These are phyloP conservation scores for Paramacrobiotus metropolitanus DNA, from an alignment of 1,140 invertebrate species.

Conservation along the genomic window DNA sequence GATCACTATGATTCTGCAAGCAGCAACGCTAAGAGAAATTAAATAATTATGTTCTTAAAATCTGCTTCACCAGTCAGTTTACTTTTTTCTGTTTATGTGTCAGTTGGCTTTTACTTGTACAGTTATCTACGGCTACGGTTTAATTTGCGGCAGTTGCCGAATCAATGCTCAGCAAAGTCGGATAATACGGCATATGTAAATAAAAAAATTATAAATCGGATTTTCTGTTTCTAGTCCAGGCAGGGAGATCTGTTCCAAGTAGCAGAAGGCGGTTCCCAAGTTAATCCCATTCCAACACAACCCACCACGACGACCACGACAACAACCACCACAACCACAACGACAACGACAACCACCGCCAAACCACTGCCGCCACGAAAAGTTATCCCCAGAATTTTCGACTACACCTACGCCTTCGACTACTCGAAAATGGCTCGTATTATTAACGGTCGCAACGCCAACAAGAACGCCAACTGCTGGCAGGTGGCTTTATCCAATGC, in stretches of 20 bases:
- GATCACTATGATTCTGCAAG: no score
- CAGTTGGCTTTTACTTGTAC: no score
- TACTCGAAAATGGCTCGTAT: background rate
- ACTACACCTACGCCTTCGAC: slow-evolving; percentile 2
- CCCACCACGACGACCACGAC: background rate
- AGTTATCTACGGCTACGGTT: no score
- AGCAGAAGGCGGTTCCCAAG: background rate
- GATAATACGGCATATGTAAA: no score
- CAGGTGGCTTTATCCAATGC: background rate
- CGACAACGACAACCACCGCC: background rate
- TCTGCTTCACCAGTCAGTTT: no score
- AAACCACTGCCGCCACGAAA: background rate
- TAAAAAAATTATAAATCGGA: no score
- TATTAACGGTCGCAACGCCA: background rate
- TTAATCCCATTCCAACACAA: background rate
- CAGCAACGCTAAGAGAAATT: no score
- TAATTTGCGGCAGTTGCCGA: no score
- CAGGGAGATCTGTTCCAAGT: background rate
- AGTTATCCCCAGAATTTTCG: slow-evolving; percentile 1
- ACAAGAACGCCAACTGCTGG: background rate
- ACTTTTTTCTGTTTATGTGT: no score
- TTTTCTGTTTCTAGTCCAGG: no score
- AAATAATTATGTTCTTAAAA: no score
- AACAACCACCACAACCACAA: background rate
- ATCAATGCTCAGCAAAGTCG: no score